Evolutionary conservation across 2,888 invertebrate species (phyloP).

Genomic region (Tetragnatha montana): DNA sequence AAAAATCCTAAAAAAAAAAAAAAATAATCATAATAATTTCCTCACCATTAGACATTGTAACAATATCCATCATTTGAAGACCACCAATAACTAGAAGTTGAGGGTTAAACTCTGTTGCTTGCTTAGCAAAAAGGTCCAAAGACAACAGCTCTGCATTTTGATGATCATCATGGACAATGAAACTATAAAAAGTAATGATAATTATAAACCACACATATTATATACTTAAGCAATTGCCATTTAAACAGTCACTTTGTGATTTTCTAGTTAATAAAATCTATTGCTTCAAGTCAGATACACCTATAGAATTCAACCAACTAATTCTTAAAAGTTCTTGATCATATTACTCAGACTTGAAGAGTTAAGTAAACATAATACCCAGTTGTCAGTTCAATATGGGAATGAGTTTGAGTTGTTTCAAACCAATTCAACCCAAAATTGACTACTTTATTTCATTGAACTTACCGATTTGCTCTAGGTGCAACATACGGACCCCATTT

Average conservation of each 20-base stretch:
- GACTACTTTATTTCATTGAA: not conserved
- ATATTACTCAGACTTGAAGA: too few species aligned
- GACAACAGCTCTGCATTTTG: slow-evolving; percentile 86
- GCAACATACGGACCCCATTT: slow-evolving; percentile 85
- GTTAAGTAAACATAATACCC: too few species aligned
- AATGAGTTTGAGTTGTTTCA: too few species aligned
- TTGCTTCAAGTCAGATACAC: too few species aligned
- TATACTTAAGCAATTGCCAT: too few species aligned
- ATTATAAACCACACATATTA: not conserved
- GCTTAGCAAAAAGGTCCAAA: slow-evolving; percentile 82
- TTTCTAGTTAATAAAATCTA: too few species aligned
- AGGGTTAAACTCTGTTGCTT: slow-evolving; percentile 81
- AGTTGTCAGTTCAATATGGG: too few species aligned
- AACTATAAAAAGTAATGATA: slow-evolving; percentile 77
- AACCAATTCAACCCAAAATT: too few species aligned
- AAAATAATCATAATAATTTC: too few species aligned
- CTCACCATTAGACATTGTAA: slow-evolving; percentile 81
- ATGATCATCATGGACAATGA: slow-evolving; percentile 88
- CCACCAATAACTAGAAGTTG: slow-evolving; percentile 87
- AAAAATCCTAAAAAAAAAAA: not conserved
- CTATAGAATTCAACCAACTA: too few species aligned
- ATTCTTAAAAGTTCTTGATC: too few species aligned
- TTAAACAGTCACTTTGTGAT: too few species aligned
- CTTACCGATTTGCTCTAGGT: slow-evolving; percentile 85
- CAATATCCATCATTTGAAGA: slow-evolving; percentile 92